A percentile compares a stretch with the other conserved stretches of the same genome.
Evolutionary conservation across 1,140 invertebrate species (phyloP).

Genomic region (Apis dorsata): DNA sequence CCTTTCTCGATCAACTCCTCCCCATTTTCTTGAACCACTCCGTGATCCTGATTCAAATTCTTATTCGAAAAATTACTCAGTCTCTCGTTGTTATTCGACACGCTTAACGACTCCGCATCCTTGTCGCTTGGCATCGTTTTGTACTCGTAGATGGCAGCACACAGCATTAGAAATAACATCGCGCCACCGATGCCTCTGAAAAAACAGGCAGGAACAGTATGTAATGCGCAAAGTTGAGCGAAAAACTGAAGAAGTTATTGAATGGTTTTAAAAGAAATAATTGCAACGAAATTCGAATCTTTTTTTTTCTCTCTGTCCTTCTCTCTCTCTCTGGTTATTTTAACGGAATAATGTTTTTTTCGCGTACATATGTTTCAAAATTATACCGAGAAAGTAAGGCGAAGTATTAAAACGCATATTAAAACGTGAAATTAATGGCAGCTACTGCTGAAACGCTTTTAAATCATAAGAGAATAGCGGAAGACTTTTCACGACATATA

Average conservation of each 20-base stretch:
- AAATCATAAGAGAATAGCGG: conserved; percentile 12
- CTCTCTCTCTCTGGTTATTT: background rate
- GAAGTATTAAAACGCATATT: background rate
- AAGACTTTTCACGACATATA: background rate
- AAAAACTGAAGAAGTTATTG: background rate
- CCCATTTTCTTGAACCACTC: conserved; percentile 68
- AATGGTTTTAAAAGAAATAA: background rate
- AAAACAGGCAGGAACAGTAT: conserved; percentile 29
- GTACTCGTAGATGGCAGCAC: conserved; percentile 82
- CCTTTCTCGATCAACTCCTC: conserved; percentile 75
- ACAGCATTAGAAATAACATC: conserved; percentile 81
- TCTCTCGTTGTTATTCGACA: conserved; percentile 76
- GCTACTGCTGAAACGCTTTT: background rate
- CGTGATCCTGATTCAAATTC: conserved; percentile 70
- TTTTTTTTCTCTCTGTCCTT: too few species aligned
- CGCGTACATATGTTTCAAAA: background rate
- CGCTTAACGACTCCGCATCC: conserved; percentile 71
- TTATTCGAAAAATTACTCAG: conserved; percentile 72
- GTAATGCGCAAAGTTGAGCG: background rate
- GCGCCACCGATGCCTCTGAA: conserved; percentile 78
- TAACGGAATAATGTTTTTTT: background rate
- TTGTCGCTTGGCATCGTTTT: conserved; percentile 63
- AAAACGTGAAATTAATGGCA: conserved; percentile 15
- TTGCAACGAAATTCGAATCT: background rate
- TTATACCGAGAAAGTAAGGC: background rate